Conservation (phyloP, 2,797 vertebrate species). For the Pipistrellus pygmaeus region DNA sequence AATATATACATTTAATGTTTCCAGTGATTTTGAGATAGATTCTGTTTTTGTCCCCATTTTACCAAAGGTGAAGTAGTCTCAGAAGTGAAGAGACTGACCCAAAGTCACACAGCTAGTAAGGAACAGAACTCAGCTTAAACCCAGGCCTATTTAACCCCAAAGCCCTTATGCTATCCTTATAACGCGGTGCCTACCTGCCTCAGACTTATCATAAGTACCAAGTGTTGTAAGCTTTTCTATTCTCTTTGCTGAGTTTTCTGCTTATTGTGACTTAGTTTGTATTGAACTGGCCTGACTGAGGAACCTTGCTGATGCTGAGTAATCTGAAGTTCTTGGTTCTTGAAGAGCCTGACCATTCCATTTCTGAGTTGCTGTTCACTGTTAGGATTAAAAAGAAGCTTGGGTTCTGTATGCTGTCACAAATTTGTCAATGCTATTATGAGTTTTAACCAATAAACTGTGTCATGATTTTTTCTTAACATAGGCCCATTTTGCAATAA, state of each 20-base stretch:
- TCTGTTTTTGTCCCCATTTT: not conserved
- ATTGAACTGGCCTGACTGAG: not conserved
- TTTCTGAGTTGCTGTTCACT: not conserved
- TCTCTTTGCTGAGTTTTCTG: not conserved
- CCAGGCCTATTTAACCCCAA: not conserved
- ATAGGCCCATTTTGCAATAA: not conserved
- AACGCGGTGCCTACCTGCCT: not conserved
- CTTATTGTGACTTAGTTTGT: not conserved
- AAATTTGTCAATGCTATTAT: not conserved
- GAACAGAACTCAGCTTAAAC: not conserved
- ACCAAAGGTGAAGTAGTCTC: not conserved
- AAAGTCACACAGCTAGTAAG: not conserved
- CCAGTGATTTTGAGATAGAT: not conserved
- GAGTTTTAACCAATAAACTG: not conserved
- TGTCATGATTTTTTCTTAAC: not conserved
- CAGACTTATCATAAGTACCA: not conserved
- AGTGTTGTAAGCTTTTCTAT: slow-evolving; percentile 5
- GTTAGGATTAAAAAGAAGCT: not conserved
- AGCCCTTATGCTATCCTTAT: not conserved
- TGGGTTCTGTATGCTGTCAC: not conserved
- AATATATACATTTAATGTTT: not conserved
- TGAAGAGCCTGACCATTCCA: not conserved
- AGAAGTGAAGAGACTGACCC: not conserved
- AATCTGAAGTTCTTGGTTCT: not conserved
- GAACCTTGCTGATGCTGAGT: not conserved